Evolutionary conservation across 2,113 vertebrate species (phyloP), one percentile per base, ranked within the genome.

Genomic region (Charadrius vociferus): DNA sequence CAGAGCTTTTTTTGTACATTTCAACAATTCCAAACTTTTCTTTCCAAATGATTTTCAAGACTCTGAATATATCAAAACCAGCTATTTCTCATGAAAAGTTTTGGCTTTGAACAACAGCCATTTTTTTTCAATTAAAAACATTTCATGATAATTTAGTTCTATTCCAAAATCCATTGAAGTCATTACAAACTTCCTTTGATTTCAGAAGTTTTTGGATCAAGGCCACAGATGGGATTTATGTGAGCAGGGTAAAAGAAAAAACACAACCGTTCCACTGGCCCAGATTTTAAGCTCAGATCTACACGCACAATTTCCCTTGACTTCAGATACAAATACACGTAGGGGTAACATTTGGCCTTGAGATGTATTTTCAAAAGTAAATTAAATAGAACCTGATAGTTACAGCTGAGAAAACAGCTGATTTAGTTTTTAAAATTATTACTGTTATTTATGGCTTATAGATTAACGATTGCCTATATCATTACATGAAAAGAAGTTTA

Each of bases 161-260:
- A 26, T 80, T 95, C 56, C 58, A 87, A 96, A 95, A 92, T 74
- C 62, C 32, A 58, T 5, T 93, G 39, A 92, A 90, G 53, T 82
- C 7, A 62, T 79, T 84, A 49, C 55, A 61, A 92, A 65, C 39
- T 81, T 84, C 50, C 36, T 90, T 92, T 95, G 73, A 94, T 95
- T 96, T 81, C 52, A 77, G 30, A 81, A 85, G 12, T 22, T 71
- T 67, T 93, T 95, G 88, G 86, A 95, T 84, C 23, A 65, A 36
- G 21, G 83, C 75, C 65, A 79, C 67, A 87, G 43, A 63, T 62
- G 36, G 39, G 47, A 89, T 95, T 91, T 95, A 41, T 67, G 61
- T 3, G 13, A 73, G 41, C 43, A 68, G 19, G 4, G 7, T 71
- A 85, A 53, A 80, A 89, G 37, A 58, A 87, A 92, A 86, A 94